These are phyloP conservation scores for Prorops nasuta DNA, from an alignment of 1,140 invertebrate species.

Conservation along the genomic window DNA sequence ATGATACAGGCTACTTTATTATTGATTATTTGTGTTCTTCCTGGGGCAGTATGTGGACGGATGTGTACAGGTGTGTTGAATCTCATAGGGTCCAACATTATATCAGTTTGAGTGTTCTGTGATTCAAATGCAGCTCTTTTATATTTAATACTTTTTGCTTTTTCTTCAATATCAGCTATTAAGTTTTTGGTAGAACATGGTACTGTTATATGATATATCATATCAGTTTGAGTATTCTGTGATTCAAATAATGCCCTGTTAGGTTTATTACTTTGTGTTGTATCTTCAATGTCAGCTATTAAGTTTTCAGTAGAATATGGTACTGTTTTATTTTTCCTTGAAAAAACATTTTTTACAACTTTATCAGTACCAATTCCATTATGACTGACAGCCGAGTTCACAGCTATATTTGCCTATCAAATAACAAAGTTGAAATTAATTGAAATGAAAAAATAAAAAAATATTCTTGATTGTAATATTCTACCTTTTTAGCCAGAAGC, in stretches of 20 bases:
- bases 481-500: slow-evolving; percentile 25
- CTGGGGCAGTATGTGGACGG: slow-evolving; percentile 37
- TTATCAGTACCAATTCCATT: slow-evolving; percentile 8
- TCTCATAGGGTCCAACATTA: slow-evolving; percentile 25
- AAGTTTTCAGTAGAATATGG: slow-evolving; percentile 24
- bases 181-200: slow-evolving; percentile 24
- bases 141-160: slow-evolving; percentile 5
- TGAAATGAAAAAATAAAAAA: neutral
- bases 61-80: slow-evolving; percentile 5
- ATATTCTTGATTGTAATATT: neutral
- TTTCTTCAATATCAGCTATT: slow-evolving; percentile 18
- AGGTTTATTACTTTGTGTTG: slow-evolving; percentile 5
- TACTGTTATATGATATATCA: slow-evolving; percentile 41
- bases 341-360: slow-evolving; percentile 23
- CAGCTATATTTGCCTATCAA: slow-evolving; percentile 15
- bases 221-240: slow-evolving; percentile 16
- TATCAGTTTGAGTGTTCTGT: slow-evolving; percentile 9
- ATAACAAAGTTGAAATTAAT: slow-evolving; percentile 2
- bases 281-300: slow-evolving; percentile 18
- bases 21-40: slow-evolving; percentile 15
- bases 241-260: slow-evolving; percentile 7
- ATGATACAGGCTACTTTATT: slow-evolving; percentile 25
- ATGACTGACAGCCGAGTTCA: slow-evolving; percentile 1
- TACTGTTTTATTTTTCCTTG: slow-evolving; percentile 35
- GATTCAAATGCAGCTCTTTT: slow-evolving; percentile 5